Base-by-base conservation (phyloP, 2,113 vertebrate genomes). In the Alosa alosa region DNA sequence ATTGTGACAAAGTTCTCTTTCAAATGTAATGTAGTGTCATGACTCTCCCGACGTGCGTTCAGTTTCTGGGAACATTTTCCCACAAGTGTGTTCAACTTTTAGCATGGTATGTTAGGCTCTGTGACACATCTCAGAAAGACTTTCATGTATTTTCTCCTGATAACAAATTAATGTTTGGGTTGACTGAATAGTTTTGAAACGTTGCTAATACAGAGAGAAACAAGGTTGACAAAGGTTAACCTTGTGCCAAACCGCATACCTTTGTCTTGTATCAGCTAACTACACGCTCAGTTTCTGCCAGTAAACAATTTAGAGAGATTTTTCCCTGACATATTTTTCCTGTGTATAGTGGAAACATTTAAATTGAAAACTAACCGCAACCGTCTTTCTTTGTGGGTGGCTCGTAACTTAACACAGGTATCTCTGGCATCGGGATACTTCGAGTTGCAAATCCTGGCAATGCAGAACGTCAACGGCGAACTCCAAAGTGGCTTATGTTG, bases 401-500 rank as follows among this genome's bases (percentile, higher is more conserved):
- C 68, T 39, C 25, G 31, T 39, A 11, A 39, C 68, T 18, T 20
- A 75, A 39, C 68, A 75, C 96, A 99, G 97, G 95, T 97, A 87
- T 96, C 94, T 81, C 91, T 93, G 84, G 95, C 96, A 0, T 97
- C 97, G 0, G 97, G 97, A 88, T 95, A 96, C 87, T 98, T 99
- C 84, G 97, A 99, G 93, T 89, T 98, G 87, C 97, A 97, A 94
- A 95, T 99, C 82, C 82, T 97, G 91, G 97, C 96, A 60, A 94
- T 98, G 96, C 96, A 96, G 91, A 98, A 98, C 87, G 85, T 93
- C 44, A 96, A 97, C 46, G 97, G 97, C 39, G 96, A 96, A 89
- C 92, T 98, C 92, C 96, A 96, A 90, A 96, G 91, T 86, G 97
- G 97, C 83, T 94, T 96, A 90, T 99, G 97, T 93, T 99, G 97